These are phyloP conservation scores for Drosophila hydei DNA, from an alignment of 1,140 invertebrate species.

Conservation along the genomic window DNA sequence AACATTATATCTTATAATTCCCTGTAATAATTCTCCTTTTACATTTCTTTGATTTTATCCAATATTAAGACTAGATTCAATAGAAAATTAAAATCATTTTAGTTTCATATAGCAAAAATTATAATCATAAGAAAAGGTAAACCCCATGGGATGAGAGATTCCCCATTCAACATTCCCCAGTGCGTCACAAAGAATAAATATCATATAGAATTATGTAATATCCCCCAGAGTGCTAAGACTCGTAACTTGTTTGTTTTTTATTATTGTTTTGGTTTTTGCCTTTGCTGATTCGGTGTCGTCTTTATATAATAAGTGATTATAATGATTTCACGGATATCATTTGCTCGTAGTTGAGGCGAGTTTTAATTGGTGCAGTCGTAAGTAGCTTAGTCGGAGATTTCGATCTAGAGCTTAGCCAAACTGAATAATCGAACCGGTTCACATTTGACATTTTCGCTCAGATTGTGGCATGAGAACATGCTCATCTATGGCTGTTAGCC, in stretches of 20 bases:
- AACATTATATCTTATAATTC: no score
- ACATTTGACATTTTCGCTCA: constrained; percentile 28
- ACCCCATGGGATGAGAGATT: no score
- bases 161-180: no score
- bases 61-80: no score
- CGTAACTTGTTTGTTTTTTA: neutral
- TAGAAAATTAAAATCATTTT: no score
- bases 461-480: neutral
- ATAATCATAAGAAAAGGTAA: no score
- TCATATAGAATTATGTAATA: neutral
- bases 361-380: constrained; percentile 10
- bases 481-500: neutral
- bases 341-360: neutral
- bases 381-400: constrained; percentile 17
- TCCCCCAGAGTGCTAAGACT: neutral
- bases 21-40: no score
- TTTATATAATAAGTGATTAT: neutral
- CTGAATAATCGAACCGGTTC: constrained; percentile 14
- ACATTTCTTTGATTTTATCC: no score
- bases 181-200: no score
- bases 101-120: no score
- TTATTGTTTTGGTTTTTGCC: no score
- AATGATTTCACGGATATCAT: constrained; percentile 25
- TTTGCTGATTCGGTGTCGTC: constrained; percentile 3
- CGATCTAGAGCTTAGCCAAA: constrained; percentile 4